Base-by-base conservation (phyloP, 2,113 vertebrate genomes). In the Callaeas wilsoni region DNA sequence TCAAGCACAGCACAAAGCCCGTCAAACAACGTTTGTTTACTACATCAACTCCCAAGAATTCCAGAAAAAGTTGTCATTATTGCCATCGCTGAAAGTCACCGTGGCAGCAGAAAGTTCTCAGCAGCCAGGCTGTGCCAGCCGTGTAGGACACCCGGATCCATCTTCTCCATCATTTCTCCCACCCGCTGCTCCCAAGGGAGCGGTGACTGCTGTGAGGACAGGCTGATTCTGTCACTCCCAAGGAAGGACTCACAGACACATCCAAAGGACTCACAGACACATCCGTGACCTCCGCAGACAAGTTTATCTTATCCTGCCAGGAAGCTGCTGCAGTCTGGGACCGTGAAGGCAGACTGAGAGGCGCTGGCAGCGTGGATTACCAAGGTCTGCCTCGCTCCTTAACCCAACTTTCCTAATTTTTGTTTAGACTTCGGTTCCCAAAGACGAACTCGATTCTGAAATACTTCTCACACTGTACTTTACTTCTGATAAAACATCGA, bases 11-110 rank as follows among this genome's bases (percentile, higher is more conserved):
- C 77, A 81, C 84, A 81, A 87, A 89, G 55, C 89, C 93, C 13
- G 15, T 22, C 89, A 84, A 67, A 92, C 80, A 69, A 16, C 71
- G 30, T n/a, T 65, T 91, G 80, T 87, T 93, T 91, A 85, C 52
- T 12, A 44, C 88, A 59, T 1, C 35, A 15, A 47, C 59, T 74
- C 79, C 55, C 67, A 94, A 94, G 94, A 91, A 89, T 93, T 93
- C 89, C 33, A 92, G 85, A 90, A 95, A 90, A 85, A 84, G 69
- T 68, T 71, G 53, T 62, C 89, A 29, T 90, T 55, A 88, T 75
- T 33, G 55, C 32, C 50, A 59, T 8, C 30, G 20, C 90, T 14
- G 25, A 92, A 81, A 84, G 89, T 26, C 82, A 74, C 49, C 6
- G 3, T 9, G 68, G 74, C 80, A 50, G 42, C 68, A 78, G 39